Percentiles rank a stretch among this genome's conserved stretches.
phyloP scores from a whole-genome alignment of 1,140 invertebrate genomes.

The Myzus persicae region DNA sequence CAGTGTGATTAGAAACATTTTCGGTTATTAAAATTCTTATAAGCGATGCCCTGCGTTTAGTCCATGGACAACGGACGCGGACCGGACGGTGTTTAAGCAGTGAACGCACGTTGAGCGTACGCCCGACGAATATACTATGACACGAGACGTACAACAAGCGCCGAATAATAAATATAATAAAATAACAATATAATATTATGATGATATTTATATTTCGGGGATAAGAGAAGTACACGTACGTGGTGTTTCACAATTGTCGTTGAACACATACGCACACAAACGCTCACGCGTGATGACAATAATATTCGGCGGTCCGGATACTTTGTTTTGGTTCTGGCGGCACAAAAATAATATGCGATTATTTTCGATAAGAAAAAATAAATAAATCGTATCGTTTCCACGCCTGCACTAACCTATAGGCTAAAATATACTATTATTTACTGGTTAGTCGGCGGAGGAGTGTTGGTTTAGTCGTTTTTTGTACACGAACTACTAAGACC shows the following conservation, averaged over 20 bases:
- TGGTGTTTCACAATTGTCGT: background rate
- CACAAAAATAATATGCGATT: background rate
- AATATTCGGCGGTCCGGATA: background rate
- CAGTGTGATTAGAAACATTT: background rate
- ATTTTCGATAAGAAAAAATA: background rate
- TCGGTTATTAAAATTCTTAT: conserved; percentile 14
- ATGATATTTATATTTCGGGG: background rate
- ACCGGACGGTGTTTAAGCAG: background rate
- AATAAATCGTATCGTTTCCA: background rate
- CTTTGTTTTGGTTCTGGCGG: background rate
- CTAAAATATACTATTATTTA: background rate
- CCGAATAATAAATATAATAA: background rate
- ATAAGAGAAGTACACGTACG: background rate
- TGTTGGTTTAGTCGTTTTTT: background rate
- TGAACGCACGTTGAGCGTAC: background rate
- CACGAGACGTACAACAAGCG: background rate
- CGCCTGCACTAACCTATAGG: background rate
- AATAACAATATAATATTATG: background rate
- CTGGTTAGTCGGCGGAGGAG: background rate
- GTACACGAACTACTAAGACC: background rate
- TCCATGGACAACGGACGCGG: background rate
- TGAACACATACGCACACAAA: background rate
- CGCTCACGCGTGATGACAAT: background rate
- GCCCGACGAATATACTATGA: conserved; percentile 15
- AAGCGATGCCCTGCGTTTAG: background rate